phyloP scores from a whole-genome alignment of 2,113 vertebrate species.

The Chinchilla lanigera region DNA sequence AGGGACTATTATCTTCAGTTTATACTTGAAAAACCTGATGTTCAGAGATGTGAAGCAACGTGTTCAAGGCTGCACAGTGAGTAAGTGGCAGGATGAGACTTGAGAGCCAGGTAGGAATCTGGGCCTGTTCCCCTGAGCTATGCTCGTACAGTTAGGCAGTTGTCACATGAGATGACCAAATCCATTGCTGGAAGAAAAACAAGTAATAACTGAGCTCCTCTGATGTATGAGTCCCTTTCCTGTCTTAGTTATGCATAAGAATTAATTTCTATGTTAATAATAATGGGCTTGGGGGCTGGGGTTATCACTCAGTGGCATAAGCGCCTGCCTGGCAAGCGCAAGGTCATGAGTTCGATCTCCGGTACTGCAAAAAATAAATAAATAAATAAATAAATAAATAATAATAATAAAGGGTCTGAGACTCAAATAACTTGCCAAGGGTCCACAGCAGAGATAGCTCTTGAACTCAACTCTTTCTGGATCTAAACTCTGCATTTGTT shows the following conservation, averaged over 20 bases:
- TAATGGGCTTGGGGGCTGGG: too few relatives aligned
- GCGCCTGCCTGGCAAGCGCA: too few relatives aligned
- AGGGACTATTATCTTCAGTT: slow-evolving; percentile 5
- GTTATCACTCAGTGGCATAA: too few relatives aligned
- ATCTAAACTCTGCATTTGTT: background rate
- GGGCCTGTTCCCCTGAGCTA: background rate
- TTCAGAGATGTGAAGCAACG: background rate
- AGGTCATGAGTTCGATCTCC: too few relatives aligned
- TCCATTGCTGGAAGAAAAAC: background rate
- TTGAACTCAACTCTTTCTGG: background rate
- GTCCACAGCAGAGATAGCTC: background rate
- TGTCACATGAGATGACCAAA: background rate
- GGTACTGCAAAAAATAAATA: too few relatives aligned
- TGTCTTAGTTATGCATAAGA: background rate
- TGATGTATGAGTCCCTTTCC: background rate
- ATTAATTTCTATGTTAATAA: background rate
- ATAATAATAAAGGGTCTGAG: slow-evolving; percentile 23
- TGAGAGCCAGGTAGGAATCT: background rate
- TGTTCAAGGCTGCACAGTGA: background rate
- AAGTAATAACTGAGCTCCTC: background rate
- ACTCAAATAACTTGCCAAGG: background rate
- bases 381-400: too few relatives aligned
- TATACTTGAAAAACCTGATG: background rate
- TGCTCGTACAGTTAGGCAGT: background rate
- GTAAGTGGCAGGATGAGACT: background rate